Base-by-base conservation (phyloP, 2,113 vertebrate species). In the Dendrocopos noguchii region DNA sequence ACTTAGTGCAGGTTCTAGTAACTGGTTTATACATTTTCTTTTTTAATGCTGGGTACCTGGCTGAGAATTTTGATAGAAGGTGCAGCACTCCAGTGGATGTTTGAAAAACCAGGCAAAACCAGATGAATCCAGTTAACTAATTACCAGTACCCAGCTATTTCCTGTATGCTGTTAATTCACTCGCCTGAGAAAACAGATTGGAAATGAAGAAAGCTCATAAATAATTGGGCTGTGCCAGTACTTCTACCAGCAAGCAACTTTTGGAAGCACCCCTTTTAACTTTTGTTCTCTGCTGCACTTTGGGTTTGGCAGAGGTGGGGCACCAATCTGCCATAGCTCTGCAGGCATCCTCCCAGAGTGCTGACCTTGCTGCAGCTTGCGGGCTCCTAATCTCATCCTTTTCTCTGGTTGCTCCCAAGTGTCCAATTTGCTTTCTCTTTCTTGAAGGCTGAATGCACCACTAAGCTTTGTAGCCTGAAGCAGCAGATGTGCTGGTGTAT, bases 11-110 rank as follows among this genome's bases (percentile, higher is more conserved):
- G 87, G 53, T 87, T 88, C 88, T 81, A 22, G 82, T 93, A 90
- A 81, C 87, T 57, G 28, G 68, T 94, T 96, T 84, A 29, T 93
- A 33, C 5, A 2, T 86, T 97, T 89, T 94, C 88, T 86, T 93
- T 95, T 77, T 95, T 96, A 88, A 90, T 84, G 94, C 61, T 66
- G 47, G 36, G 52, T 71, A 78, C 88, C 63, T 80, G 73, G 60
- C 53, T 90, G 63, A 61, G 85, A 91, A 46, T 91, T 80, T 80
- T 82, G 78, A 15, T 0, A 7, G 33, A 73, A 79, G 67, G 90
- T 33, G 3, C 44, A 42, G 50, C 34, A 17, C 53, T 85, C 10
- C 8, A 36, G 55, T 52, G 53, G 68, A 25, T 52, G 8, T 86
- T 77, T 87, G 73, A 77, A 92, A 94, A 95, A 60, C 44, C 55